Base-by-base conservation (phyloP, 2,888 invertebrate genomes). In the Nowickia ferox region DNA sequence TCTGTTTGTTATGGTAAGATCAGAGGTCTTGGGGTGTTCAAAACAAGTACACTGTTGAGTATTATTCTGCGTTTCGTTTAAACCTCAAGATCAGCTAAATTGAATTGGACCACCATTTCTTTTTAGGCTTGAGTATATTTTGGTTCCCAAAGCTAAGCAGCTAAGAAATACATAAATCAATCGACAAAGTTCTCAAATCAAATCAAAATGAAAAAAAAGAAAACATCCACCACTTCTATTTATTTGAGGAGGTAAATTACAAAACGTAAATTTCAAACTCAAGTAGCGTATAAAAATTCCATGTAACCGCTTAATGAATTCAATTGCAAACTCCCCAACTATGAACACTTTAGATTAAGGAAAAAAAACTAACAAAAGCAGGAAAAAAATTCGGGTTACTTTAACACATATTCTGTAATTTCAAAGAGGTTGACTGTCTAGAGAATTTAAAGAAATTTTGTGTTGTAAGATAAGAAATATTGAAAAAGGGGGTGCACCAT, bases 381-480 rank as follows among this genome's bases (percentile, higher is more conserved):
- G 9, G 10, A 10, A 15, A 1, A 3, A 2, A 13, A 55, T 15
- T 19, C 42, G 2, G 10, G 9, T 1, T 22, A 46, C 3, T 57
- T 46, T 44, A 57, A 44, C 30, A 30, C 30, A 30, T 30, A 30
- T 30, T 30, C 6, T 30, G 30, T 6, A 30, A 30, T 30, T 30
- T 30, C 6, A 30, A 30, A 30, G 30, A 30, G 30, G 5, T 30
- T 30, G 30, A 5, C 6, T 30, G 30, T 6, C 30, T 6, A 30
- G n/a, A 30, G 30, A 30, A 30, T 10, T 10, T 44, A 30, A 22
- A 11, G 57, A 38, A 15, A 63, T 44, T 79, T 53, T 71, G 71
- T 40, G 17, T 57, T 59, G 9, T 17, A n/a, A 46, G 9, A 8
- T 44, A 15, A 77, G 0, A 69, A 78, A 68, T 68, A 40, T 78